Evolutionary conservation across 2,888 invertebrate genomes (phyloP).

Genomic region (Romanomermis culicivorax): DNA sequence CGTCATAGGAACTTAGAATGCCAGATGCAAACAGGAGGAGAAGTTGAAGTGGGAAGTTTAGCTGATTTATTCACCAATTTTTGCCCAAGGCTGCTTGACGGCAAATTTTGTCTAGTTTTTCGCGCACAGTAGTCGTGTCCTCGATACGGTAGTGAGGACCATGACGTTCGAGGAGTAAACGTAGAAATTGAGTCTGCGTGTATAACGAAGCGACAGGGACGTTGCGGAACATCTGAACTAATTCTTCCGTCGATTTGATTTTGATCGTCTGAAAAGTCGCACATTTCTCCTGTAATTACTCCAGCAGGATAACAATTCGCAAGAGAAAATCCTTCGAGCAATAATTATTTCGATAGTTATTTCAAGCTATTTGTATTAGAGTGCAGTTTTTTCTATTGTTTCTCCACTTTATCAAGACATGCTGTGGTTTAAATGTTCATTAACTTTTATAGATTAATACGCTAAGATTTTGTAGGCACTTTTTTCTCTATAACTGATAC

Average conservation of each 20-base stretch:
- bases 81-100: conserved; percentile 29
- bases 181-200: conserved; percentile 13
- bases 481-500: no score
- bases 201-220: conserved; percentile 13
- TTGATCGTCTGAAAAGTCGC: conserved; percentile 4
- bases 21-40: not conserved
- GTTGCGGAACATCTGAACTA: not conserved
- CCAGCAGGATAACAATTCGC: no score
- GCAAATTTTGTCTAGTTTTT: conserved; percentile 32
- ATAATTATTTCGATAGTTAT: no score
- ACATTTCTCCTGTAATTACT: not conserved
- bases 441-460: no score
- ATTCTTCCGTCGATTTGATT: conserved; percentile 9
- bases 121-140: conserved; percentile 10
- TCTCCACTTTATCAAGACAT: no score
- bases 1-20: not conserved
- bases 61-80: conserved; percentile 22
- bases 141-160: not conserved
- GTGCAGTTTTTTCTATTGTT: no score
- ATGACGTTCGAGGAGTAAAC: conserved; percentile 2
- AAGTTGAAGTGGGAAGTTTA: not conserved
- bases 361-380: no score
- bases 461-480: no score
- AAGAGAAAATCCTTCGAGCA: no score
- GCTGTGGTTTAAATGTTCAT: no score